Percentiles rank a stretch among this genome's conserved stretches.
phyloP scores from a whole-genome alignment of 2,888 invertebrate species.

The Sesia bembeciformis region DNA sequence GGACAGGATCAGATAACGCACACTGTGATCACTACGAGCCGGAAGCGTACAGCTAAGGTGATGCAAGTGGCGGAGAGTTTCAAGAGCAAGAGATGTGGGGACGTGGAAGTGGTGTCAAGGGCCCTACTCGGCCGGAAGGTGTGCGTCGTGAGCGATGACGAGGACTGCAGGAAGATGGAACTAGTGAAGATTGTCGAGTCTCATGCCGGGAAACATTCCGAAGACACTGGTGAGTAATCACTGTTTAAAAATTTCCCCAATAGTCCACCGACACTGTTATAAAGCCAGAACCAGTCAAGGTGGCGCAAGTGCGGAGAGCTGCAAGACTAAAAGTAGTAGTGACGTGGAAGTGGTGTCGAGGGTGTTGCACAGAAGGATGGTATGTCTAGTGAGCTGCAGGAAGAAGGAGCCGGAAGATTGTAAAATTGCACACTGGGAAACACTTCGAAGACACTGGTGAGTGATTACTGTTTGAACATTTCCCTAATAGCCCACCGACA shows the following conservation, averaged over 20 bases:
- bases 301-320: constrained; percentile 40
- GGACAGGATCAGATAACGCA: constrained; percentile 27
- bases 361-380: constrained; percentile 37
- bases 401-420: constrained; percentile 36
- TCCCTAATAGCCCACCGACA: too few relatives aligned
- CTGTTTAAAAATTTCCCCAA: too few relatives aligned
- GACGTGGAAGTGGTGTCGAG: constrained; percentile 31
- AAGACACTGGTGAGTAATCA: constrained; percentile 17
- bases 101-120: constrained; percentile 31
- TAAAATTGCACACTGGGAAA: constrained; percentile 48
- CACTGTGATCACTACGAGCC: constrained; percentile 19
- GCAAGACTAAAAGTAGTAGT: constrained; percentile 19
- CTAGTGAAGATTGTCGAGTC: constrained; percentile 38
- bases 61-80: constrained; percentile 43
- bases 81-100: constrained; percentile 14
- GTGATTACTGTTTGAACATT: neutral
- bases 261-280: too few relatives aligned
- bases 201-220: constrained; percentile 49
- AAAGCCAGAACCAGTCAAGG: constrained; percentile 10
- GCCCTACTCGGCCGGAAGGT: constrained; percentile 43
- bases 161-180: constrained; percentile 35
- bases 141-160: constrained; percentile 47
- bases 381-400: constrained; percentile 42
- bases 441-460: constrained; percentile 32
- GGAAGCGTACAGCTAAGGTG: constrained; percentile 28